Evolutionary conservation across 2,113 vertebrate genomes (phyloP), one percentile per base, ranked within the genome.

Genomic region (Heterotis niloticus): DNA sequence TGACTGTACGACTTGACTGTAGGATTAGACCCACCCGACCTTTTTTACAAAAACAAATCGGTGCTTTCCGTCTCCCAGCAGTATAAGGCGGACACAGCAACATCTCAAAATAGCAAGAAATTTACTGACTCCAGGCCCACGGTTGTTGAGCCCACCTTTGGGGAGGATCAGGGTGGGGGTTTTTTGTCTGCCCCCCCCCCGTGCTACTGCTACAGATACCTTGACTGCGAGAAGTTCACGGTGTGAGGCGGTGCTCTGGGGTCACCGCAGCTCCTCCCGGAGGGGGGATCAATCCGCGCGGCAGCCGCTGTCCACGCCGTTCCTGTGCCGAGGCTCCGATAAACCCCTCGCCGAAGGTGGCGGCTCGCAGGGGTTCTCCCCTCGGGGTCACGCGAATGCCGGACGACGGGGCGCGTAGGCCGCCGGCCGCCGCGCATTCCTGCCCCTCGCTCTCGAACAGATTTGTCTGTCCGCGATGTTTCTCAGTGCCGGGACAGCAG

Each of bases 241-340:
- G 89, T 85, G 84, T 82, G 82, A 82, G 82, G 83, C 89, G 81
- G 91, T 94, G 91, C 84, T 85, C 90, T 89, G 84, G 88, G 88
- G 90, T 92, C 92, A 87, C 90, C 85, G 85, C 83, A 90, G 93
- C 93, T 94, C 86, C 90, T 94, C 84, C 96, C 95, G 95, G 95
- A 95, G 87, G 70, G 34, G 81, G 52, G 92, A 95, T 95, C 92
- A 96, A 94, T 92, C 91, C 86, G 78, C 80, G 75, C 80, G 75
- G 78, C 88, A 89, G 88, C 82, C 83, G 86, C 78, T 85, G 87
- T 85, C 92, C n/a, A n/a, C n/a, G n/a, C 92, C 92, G 92, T 93
- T 95, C 92, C 91, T 94, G 90, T 94, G 88, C 90, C 95, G 93
- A 88, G 91, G 85, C 93, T 94, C 91, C 94, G 91, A 95, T 95